A percentile compares a stretch with the other conserved stretches of the same genome.
Conservation (phyloP, 2,888 invertebrate genomes). For the Pseudococcus viburni region DNA sequence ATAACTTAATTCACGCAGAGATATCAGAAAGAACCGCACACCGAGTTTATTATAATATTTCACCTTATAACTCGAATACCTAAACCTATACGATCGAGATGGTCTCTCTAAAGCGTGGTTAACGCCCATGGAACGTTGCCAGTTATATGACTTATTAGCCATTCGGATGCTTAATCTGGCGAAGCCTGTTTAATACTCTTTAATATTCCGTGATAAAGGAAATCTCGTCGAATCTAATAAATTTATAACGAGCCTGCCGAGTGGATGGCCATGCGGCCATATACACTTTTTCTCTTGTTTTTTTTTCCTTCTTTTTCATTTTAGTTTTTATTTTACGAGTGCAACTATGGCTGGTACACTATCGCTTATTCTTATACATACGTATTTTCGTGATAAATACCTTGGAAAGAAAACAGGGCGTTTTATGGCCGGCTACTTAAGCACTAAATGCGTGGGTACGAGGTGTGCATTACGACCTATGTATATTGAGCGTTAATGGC, state of each 20-base stretch:
- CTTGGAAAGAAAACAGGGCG: conserved; percentile 19
- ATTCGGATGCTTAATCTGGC: conserved; percentile 44
- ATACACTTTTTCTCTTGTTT: background rate
- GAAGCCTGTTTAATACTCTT: conserved; percentile 50
- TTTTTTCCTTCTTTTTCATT: background rate
- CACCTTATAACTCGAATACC: conserved; percentile 47
- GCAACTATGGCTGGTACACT: background rate
- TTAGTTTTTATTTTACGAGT: background rate
- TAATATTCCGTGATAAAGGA: conserved; percentile 52
- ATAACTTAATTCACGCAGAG: conserved; percentile 65
- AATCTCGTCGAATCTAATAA: conserved; percentile 47
- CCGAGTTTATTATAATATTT: conserved; percentile 55
- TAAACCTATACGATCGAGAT: conserved; percentile 9
- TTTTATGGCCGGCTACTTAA: conserved; percentile 54
- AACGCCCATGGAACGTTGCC: conserved; percentile 55
- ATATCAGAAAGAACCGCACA: conserved; percentile 59
- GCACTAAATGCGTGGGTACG: conserved; percentile 52
- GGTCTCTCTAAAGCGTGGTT: conserved; percentile 34
- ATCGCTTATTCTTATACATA: conserved; percentile 24
- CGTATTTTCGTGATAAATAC: conserved; percentile 40
- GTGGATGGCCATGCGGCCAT: conserved; percentile 11
- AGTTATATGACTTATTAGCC: conserved; percentile 45
- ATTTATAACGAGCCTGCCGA: conserved; percentile 23
- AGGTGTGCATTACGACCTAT: conserved; percentile 40
- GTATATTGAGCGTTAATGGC: conserved; percentile 36